Percentiles rank a stretch among this genome's conserved stretches.
phyloP scores from a whole-genome alignment of 2,113 vertebrate species.

The Cyanistes caeruleus region DNA sequence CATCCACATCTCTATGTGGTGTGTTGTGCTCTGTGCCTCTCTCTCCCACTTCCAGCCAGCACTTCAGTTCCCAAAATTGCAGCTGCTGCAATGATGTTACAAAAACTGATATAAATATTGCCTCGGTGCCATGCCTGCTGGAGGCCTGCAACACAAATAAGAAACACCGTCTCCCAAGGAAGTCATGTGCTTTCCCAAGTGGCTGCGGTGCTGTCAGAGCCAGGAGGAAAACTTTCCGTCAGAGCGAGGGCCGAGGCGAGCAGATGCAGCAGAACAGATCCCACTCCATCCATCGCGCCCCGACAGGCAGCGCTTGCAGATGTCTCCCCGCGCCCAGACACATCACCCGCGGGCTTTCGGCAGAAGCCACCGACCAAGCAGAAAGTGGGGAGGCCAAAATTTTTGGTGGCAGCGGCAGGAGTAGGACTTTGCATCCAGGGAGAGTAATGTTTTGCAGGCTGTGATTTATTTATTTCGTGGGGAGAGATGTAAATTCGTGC shows the following conservation, averaged over 20 bases:
- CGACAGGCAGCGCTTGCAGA: background rate
- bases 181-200: constrained; percentile 34
- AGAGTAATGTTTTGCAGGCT: background rate
- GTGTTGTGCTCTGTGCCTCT: background rate
- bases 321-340: background rate
- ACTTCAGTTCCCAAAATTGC: constrained; percentile 23
- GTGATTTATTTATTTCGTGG: constrained; percentile 40
- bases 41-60: background rate
- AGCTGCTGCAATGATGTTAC: background rate
- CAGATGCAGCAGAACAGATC: background rate
- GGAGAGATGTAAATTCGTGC: background rate
- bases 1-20: background rate
- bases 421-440: background rate
- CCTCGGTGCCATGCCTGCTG: constrained; percentile 11
- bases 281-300: background rate
- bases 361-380: background rate
- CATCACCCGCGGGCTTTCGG: background rate
- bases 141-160: constrained; percentile 25
- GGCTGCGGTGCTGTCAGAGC: constrained; percentile 11
- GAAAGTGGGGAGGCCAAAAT: background rate
- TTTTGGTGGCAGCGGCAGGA: background rate
- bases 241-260: background rate
- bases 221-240: constrained; percentile 35
- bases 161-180: constrained; percentile 8
- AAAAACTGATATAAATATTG: constrained; percentile 37